Base-by-base conservation (phyloP, 2,888 invertebrate genomes). In the Drosophila histrio region DNA sequence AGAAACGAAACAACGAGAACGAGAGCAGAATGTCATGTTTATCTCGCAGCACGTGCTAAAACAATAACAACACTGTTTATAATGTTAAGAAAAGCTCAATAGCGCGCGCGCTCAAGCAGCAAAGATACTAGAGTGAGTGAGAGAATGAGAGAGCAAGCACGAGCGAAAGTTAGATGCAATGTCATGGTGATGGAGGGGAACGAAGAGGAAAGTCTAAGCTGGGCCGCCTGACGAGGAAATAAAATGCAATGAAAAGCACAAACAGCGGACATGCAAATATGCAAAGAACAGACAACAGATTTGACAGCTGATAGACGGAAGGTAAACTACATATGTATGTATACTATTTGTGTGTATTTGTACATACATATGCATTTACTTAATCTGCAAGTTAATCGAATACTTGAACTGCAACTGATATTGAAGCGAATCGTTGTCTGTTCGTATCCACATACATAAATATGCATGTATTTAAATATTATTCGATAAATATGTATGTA, bases 181-280 rank as follows among this genome's bases (percentile, higher is more conserved):
- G n/a, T 26, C 7, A 32, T 11, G 2, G 34, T 17, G 53, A n/a
- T 6, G 19, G 38, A 30, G 36, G 43, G 26, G 24, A 4, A 15
- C 47, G 24, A 28, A 46, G 49, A 13, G 56, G 58, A 60, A 53
- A 52, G 38, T 41, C 64, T 65, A 59, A 66, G 57, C 62, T 64
- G 30, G 43, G 24, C 34, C 41, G 24, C 34, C 41, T 53, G 57
- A 66, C 61, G 70, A 88, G 85, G 85, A 86, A 86, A 87, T 86
- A 58, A 84, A 86, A 74, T 77, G 77, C 77, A 75, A 64, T 71
- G 65, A 75, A 87, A 88, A 88, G 77, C 88, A 88, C 91, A 92
- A 80, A 72, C 75, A 67, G 56, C 60, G 53, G 21, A 77, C 81
- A 87, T 82, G 83, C 75, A 85, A 79, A 64, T 71, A 82, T 85